Evolutionary conservation across 2,113 vertebrate species (phyloP).

Genomic region (Hydrolagus affinis): DNA sequence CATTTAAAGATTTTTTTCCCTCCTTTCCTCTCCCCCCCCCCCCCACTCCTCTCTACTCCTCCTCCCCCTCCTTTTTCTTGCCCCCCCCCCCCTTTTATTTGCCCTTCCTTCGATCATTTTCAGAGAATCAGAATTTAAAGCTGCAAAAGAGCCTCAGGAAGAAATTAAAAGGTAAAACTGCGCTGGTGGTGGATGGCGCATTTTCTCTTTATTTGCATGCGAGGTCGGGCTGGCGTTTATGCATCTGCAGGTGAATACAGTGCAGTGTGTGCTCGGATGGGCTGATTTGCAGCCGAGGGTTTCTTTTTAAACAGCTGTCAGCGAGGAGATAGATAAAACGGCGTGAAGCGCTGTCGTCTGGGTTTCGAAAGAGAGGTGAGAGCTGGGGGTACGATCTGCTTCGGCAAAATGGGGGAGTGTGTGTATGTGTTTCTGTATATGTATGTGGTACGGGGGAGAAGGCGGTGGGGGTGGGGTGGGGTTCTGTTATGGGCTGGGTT

Average conservation of each 20-base stretch:
- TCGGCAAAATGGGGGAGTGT: conserved; percentile 44
- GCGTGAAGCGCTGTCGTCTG: conserved; percentile 25
- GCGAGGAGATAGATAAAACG: not conserved
- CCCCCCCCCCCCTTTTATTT: not conserved
- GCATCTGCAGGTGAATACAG: conserved; percentile 17
- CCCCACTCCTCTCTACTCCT: too few relatives aligned
- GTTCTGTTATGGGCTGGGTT: too few relatives aligned
- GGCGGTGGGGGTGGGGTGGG: too few relatives aligned
- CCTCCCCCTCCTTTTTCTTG: not conserved
- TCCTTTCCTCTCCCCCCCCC: too few relatives aligned
- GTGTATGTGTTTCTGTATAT: too few relatives aligned
- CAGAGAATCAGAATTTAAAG: conserved; percentile 48
- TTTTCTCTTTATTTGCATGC: conserved; percentile 54
- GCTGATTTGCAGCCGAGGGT: not conserved
- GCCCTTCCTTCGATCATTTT: conserved; percentile 37
- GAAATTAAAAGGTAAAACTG: conserved; percentile 18
- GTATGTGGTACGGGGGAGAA: too few relatives aligned
- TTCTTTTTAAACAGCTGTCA: not conserved
- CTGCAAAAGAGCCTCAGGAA: conserved; percentile 55
- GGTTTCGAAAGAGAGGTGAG: conserved; percentile 43
- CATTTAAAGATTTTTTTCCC: not conserved
- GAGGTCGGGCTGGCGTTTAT: conserved; percentile 27
- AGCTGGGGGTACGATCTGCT: conserved; percentile 39
- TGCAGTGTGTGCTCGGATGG: conserved; percentile 30
- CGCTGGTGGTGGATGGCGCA: not conserved